Evolutionary conservation across 1,140 invertebrate genomes (phyloP).

Genomic region (Mylabris phalerata): DNA sequence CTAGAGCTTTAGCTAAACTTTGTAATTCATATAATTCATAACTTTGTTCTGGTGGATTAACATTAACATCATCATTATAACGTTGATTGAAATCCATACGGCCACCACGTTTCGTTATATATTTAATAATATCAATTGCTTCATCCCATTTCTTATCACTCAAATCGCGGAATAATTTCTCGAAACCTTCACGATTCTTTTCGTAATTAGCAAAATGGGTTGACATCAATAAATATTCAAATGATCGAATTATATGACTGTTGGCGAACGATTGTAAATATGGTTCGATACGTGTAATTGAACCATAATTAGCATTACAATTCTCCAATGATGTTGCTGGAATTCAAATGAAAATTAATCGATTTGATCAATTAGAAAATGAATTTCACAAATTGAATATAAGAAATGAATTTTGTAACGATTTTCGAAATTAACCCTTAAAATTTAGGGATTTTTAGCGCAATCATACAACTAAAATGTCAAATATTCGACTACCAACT

Average conservation of each 20-base stretch:
- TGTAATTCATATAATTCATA: conserved; percentile 55
- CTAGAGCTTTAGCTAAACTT: conserved; percentile 65
- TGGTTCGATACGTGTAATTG: conserved; percentile 45
- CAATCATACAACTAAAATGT: no score
- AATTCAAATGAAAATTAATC: background rate
- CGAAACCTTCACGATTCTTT: conserved; percentile 67
- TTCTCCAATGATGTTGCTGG: conserved; percentile 25
- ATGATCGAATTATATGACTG: conserved; percentile 59
- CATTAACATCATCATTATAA: background rate
- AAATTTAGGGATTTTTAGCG: no score
- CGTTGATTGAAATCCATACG: conserved; percentile 42
- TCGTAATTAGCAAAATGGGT: conserved; percentile 72
- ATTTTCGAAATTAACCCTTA: conserved; percentile 3
- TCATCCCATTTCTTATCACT: conserved; percentile 70
- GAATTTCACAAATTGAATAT: background rate
- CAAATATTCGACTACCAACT: no score
- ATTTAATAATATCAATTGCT: conserved; percentile 66
- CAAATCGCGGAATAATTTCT: conserved; percentile 62
- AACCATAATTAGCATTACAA: conserved; percentile 64
- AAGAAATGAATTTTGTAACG: background rate
- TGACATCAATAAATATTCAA: conserved; percentile 66
- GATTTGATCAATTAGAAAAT: background rate
- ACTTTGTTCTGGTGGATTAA: conserved; percentile 24
- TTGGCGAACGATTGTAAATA: conserved; percentile 55
- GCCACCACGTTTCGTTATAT: conserved; percentile 64